Percentiles rank a stretch among this genome's conserved stretches.
Evolutionary conservation across 1,140 invertebrate genomes (phyloP).

Genomic region (Scylla paramamosain): DNA sequence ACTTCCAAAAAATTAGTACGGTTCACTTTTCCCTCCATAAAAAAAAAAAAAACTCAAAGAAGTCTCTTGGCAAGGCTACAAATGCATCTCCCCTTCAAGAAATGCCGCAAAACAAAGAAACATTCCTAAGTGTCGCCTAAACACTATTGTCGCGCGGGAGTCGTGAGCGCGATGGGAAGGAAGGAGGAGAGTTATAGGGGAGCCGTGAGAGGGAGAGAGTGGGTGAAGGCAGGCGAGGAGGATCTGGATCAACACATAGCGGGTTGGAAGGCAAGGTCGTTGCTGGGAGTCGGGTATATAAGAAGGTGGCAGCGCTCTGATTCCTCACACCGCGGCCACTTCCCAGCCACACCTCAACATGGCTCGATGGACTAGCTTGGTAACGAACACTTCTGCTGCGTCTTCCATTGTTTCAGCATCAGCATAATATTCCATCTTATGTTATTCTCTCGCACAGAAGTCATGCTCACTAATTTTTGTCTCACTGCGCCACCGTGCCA

Average conservation of each 20-base stretch:
- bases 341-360: slow-evolving; percentile 48
- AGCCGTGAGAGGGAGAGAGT: neutral
- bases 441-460: too few relatives aligned
- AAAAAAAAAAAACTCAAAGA: too few relatives aligned
- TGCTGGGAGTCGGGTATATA: slow-evolving; percentile 39
- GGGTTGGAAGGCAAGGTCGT: slow-evolving; percentile 38
- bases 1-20: too few relatives aligned
- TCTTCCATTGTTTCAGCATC: neutral
- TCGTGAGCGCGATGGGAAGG: neutral
- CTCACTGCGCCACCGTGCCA: too few relatives aligned
- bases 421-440: too few relatives aligned
- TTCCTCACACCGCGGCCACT: slow-evolving; percentile 33
- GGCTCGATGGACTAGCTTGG: slow-evolving; percentile 64
- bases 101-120: too few relatives aligned
- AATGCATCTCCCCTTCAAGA: too few relatives aligned
- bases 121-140: too few relatives aligned
- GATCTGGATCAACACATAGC: slow-evolving; percentile 33
- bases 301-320: neutral
- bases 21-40: too few relatives aligned
- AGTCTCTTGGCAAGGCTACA: too few relatives aligned
- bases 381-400: neutral
- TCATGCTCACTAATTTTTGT: too few relatives aligned
- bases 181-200: neutral
- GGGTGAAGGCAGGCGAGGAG: slow-evolving; percentile 28
- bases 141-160: neutral